Base-by-base conservation (phyloP, 2,113 vertebrate species). In the Vidua macroura region DNA sequence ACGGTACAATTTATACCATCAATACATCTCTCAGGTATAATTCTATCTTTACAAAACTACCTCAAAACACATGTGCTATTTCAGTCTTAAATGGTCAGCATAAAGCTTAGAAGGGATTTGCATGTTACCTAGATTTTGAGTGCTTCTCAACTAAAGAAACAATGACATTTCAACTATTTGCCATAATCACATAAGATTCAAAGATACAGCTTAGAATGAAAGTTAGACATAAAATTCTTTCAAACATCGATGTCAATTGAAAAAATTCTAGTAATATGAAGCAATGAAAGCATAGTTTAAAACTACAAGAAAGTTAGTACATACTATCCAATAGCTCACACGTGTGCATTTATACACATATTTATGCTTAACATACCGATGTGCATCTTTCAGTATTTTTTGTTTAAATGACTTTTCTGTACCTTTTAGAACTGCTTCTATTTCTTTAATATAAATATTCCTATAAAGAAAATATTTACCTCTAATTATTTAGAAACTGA, bases 401-500 rank as follows among this genome's bases (percentile, higher is more conserved):
- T 93, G 20, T 60, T 92, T 83, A 83, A 95, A 66, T 6, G 3
- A 86, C 25, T 82, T 95, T 66, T n/a, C 59, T 67, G 58, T 89
- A 91, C 41, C n/a, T 51, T 74, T 85, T 79, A 94, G 53, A 94
- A 91, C 85, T 53, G n/a, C 56, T 77, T 48, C 82, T 90, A 83
- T 77, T 88, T 77, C 37, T 88, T 60, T 35, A 93, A 68, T 89
- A 95, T 73, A 97, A 92, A 94, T 91, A 96, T 73, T 85, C 19
- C 59, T 83, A 70, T 74, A 92, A 93, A 93, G 88, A 86, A 94
- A 92, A 62, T 79, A 87, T 77, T 93, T 90, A 73, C 67, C 24
- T 77, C 79, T 82, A 86, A 77, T 70, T 62, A 83, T 79, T 85
- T 91, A 94, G 70, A 95, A 97, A 89, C 88, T 43, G 0, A 53